These are phyloP conservation scores for Acanthosepion lycidas DNA, from an alignment of 2,888 invertebrate genomes.

Conservation along the genomic window DNA sequence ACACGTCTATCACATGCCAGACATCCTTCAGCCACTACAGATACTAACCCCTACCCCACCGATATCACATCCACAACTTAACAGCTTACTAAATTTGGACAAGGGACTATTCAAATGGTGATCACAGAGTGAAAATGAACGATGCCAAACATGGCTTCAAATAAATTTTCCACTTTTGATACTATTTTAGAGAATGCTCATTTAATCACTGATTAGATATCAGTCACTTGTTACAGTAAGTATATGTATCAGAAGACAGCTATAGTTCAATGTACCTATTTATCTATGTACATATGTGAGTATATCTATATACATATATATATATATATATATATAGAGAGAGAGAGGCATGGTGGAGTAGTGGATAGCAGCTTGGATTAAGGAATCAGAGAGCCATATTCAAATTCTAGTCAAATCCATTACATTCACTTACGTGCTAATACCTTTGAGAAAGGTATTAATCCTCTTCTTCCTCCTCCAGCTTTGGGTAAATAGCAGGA, in stretches of 20 bases:
- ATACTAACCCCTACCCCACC: not conserved
- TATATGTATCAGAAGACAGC: not conserved
- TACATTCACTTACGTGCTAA: too few species aligned
- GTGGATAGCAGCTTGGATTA: too few species aligned
- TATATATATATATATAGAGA: too few species aligned
- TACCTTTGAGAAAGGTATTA: too few species aligned
- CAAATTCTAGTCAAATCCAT: too few species aligned
- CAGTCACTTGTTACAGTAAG: not conserved
- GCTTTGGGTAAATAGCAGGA: too few species aligned
- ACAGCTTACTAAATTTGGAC: conserved; percentile 33
- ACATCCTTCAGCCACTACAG: conserved; percentile 14
- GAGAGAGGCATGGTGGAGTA: too few species aligned
- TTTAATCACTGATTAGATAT: not conserved
- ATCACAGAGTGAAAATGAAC: not conserved
- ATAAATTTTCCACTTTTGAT: not conserved
- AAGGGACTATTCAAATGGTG: not conserved
- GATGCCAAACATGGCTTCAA: not conserved
- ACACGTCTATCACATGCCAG: not conserved
- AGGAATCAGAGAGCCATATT: too few species aligned
- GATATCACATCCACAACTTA: not conserved
- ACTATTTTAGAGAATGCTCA: not conserved
- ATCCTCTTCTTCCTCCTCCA: too few species aligned
- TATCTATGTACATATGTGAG: not conserved
- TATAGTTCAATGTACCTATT: not conserved
- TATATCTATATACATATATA: not conserved